These are phyloP conservation scores for Acyrthosiphon pisum DNA, from an alignment of 1,140 invertebrate genomes.

Conservation along the genomic window DNA sequence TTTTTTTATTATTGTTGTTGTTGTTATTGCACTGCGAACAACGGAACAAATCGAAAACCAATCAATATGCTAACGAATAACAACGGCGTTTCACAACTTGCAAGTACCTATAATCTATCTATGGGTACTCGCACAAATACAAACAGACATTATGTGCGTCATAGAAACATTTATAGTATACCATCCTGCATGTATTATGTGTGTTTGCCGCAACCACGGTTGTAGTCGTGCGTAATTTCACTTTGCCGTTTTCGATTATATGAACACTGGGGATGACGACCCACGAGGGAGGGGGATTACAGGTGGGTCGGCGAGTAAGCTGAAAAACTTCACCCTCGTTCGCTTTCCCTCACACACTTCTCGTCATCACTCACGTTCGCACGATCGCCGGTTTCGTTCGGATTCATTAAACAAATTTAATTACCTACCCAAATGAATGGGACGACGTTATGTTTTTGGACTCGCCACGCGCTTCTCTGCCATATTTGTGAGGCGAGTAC, in stretches of 20 bases:
- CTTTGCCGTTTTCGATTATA: neutral
- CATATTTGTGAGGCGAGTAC: neutral
- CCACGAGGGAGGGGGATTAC: neutral
- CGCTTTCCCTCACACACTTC: neutral
- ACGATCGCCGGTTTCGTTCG: neutral
- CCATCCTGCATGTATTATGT: neutral
- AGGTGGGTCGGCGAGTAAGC: neutral
- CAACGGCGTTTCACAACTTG: neutral
- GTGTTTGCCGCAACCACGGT: neutral
- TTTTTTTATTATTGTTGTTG: neutral
- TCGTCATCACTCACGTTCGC: too few relatives aligned
- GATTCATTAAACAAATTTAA: conserved; percentile 33
- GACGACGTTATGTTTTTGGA: neutral
- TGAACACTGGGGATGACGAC: neutral
- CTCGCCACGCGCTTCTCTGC: neutral
- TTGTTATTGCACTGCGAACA: neutral
- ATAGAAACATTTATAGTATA: neutral
- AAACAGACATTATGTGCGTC: neutral
- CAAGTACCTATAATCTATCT: neutral
- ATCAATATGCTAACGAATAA: neutral
- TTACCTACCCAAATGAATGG: neutral
- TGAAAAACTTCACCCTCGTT: neutral
- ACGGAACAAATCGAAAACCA: neutral
- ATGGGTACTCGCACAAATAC: neutral
- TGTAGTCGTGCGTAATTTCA: neutral